Evolutionary conservation across 2,797 vertebrate genomes (phyloP).

Genomic region (Eutrigla gurnardus): DNA sequence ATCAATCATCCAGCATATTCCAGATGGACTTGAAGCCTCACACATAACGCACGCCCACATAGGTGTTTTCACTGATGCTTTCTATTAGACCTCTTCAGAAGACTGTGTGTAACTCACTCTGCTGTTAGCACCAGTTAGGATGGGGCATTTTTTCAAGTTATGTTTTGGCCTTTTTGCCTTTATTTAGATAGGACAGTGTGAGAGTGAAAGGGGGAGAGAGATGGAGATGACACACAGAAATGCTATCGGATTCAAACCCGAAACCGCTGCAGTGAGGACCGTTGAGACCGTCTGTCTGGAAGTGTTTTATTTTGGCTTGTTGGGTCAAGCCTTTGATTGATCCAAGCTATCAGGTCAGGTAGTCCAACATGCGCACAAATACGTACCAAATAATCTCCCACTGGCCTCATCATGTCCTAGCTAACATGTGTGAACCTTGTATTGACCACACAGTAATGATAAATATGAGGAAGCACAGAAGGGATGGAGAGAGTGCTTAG

Average conservation of each 20-base stretch:
- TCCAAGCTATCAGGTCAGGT: slow-evolving; percentile 1
- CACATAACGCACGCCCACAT: neutral
- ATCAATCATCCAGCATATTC: neutral
- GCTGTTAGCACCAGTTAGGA: too few relatives aligned
- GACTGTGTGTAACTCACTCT: neutral
- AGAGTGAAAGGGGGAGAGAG: too few relatives aligned
- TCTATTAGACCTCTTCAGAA: neutral
- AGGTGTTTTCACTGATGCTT: neutral
- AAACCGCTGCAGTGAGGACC: too few relatives aligned
- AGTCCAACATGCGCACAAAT: neutral
- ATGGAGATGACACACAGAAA: too few relatives aligned
- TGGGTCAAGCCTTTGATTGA: slow-evolving; percentile 13
- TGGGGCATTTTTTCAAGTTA: too few relatives aligned
- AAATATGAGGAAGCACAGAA: neutral
- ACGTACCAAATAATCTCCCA: neutral
- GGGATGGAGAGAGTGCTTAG: neutral
- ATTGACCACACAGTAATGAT: slow-evolving; percentile 6
- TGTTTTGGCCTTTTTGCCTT: neutral
- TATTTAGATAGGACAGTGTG: too few relatives aligned
- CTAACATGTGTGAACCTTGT: slow-evolving; percentile 21
- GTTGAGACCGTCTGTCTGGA: neutral
- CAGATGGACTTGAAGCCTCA: neutral
- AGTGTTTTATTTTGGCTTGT: slow-evolving; percentile 17
- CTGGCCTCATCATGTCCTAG: neutral
- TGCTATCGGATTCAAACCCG: too few relatives aligned